Evolutionary conservation across 2,797 vertebrate species (phyloP), one percentile per base, ranked within the genome.

Genomic region (Lagorchestes hirsutus): DNA sequence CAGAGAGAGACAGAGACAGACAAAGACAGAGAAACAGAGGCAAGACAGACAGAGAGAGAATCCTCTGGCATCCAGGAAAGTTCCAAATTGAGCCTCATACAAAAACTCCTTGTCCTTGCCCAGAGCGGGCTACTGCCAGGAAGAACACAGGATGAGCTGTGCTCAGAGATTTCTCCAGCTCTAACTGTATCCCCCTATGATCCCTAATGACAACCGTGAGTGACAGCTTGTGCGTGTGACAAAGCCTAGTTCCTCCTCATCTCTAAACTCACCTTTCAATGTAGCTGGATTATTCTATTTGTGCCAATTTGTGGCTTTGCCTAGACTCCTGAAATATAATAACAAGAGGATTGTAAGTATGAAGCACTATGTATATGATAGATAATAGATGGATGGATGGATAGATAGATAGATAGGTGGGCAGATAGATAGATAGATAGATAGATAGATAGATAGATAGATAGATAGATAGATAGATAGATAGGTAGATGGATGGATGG

Each of bases 1-100:
- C 3, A 62, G 13, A 62, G 29, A 34, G 31, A 62, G 5, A 29
- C 29, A 62, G 29, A 14, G 0, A 40, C 0, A 67, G 62, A 67
- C 11, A 40, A 6, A 74, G 31, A n/a, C 34, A 40, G n/a, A 46
- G 8, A 24, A 40, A 59, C 9, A 74, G 67, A 82, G 0, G 18
- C 0, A 67, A 52, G 62, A 67, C 11, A 40, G 18, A n/a, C 34
- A 40, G n/a, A 46, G 18, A 46, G 52, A 6, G 52, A 40, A 95
- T 92, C 97, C 95, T 96, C 94, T 57, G 94, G 97, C 94, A 96
- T 62, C 0, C 0, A 1, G 95, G 97, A 96, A 95, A 98, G 97
- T 96, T 97, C 97, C 97, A 98, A 96, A 97, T 11, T 94, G 93
- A 98, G 97, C 92, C 94, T 97, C 97, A 94, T 96, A 96, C 96